Evolutionary conservation across 1,140 invertebrate genomes (phyloP).

Genomic region (Drosophila rufa): DNA sequence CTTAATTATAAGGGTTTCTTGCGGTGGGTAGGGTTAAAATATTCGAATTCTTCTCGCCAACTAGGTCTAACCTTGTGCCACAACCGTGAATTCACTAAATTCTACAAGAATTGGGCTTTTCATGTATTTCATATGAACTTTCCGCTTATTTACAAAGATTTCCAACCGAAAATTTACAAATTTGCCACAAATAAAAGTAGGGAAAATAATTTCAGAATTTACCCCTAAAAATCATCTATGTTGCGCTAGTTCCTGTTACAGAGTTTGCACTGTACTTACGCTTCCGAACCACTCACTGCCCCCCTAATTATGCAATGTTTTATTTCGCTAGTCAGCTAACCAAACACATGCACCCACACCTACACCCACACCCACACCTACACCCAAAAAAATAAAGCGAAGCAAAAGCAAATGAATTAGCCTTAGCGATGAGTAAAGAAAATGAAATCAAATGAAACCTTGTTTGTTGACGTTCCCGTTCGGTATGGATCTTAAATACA

Average conservation of each 20-base stretch:
- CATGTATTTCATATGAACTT: too few relatives aligned
- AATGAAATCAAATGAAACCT: slow-evolving; percentile 35
- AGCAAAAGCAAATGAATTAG: slow-evolving; percentile 6
- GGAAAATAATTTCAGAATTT: too few relatives aligned
- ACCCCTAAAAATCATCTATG: too few relatives aligned
- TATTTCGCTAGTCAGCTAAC: slow-evolving; percentile 15
- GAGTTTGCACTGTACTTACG: background rate
- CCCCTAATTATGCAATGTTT: slow-evolving; percentile 12
- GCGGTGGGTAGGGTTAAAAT: too few relatives aligned
- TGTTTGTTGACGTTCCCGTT: slow-evolving; percentile 28
- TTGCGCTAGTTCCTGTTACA: too few relatives aligned
- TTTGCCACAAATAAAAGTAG: too few relatives aligned
- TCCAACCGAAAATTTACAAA: too few relatives aligned
- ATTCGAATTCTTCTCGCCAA: background rate
- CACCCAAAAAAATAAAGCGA: background rate
- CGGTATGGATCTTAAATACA: slow-evolving; percentile 16
- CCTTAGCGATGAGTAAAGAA: slow-evolving; percentile 21
- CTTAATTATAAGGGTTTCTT: too few relatives aligned
- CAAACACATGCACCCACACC: slow-evolving; percentile 5
- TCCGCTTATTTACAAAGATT: too few relatives aligned
- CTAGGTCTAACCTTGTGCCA: background rate
- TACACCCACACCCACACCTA: slow-evolving; percentile 1
- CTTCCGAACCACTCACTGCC: slow-evolving; percentile 5
- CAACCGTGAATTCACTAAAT: background rate
- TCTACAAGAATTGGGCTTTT: background rate